phyloP scores from a whole-genome alignment of 2,797 vertebrate genomes.

The Hydrophis major region DNA sequence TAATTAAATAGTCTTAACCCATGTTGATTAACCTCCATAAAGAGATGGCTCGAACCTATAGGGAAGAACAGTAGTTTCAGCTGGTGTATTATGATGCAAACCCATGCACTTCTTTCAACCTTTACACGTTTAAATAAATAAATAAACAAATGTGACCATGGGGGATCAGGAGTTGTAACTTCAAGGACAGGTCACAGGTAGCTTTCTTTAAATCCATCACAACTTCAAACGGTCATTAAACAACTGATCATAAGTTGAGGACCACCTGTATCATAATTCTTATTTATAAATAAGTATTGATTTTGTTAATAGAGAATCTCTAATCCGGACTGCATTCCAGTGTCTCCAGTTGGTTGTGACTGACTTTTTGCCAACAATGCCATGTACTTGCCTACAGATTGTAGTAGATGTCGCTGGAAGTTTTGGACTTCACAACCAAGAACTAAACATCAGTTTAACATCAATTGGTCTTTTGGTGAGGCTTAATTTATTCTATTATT shows the following conservation, averaged over 20 bases:
- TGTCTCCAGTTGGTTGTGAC: conserved; percentile 99
- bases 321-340: conserved; percentile 98
- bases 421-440: conserved; percentile 98
- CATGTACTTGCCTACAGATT: conserved; percentile 96
- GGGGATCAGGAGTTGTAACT: background rate
- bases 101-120: background rate
- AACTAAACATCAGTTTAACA: conserved; percentile 98
- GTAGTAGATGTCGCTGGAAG: conserved; percentile 98
- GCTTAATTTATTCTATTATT: conserved; percentile 25
- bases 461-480: conserved; percentile 96
- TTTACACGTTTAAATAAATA: background rate
- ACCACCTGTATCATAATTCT: background rate
- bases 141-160: background rate
- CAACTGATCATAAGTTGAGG: background rate
- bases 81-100: background rate
- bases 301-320: conserved; percentile 82
- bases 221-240: background rate
- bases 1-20: background rate
- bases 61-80: background rate
- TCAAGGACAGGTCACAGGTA: background rate
- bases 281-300: conserved; percentile 39
- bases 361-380: conserved; percentile 98
- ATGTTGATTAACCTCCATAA: background rate
- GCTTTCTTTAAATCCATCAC: background rate
- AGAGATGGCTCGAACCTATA: background rate